Conservation (phyloP, 2,113 vertebrate species). For the Aegotheles bennettii region DNA sequence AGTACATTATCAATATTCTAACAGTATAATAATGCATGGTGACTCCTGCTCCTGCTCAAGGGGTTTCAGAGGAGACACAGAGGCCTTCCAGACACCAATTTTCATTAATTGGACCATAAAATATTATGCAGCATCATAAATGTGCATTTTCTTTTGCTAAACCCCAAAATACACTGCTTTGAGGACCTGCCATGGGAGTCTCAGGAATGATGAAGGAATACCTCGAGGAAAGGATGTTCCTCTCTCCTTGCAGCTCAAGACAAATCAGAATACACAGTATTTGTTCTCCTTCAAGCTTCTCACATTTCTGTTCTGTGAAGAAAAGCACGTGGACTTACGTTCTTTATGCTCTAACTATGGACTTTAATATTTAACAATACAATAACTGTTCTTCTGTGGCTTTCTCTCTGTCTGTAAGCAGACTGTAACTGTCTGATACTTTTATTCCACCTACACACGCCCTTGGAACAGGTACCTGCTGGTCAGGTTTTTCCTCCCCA, state of each 20-base stretch:
- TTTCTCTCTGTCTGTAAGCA: not conserved
- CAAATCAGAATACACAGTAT: not conserved
- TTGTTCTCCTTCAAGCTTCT: not conserved
- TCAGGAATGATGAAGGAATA: not conserved
- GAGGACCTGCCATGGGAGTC: not conserved
- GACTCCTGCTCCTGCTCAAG: not conserved
- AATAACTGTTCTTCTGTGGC: not conserved
- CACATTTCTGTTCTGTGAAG: not conserved
- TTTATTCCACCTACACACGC: not conserved
- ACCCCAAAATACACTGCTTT: not conserved
- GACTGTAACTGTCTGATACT: not conserved
- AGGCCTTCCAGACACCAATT: not conserved
- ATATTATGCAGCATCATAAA: not conserved
- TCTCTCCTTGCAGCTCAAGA: not conserved
- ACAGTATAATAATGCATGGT: too few species aligned
- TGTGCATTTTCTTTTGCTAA: not conserved
- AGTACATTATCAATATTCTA: not conserved
- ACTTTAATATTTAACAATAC: not conserved
- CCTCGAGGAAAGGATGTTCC: not conserved
- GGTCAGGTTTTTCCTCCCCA: constrained; percentile 28
- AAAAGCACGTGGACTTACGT: not conserved
- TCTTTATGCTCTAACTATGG: not conserved
- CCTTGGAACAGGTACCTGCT: not conserved
- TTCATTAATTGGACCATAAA: not conserved
- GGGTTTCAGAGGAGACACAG: not conserved